A percentile compares a stretch with the other conserved stretches of the same genome.
Conservation (phyloP, 2,113 vertebrate species). For the Callipepla squamata region DNA sequence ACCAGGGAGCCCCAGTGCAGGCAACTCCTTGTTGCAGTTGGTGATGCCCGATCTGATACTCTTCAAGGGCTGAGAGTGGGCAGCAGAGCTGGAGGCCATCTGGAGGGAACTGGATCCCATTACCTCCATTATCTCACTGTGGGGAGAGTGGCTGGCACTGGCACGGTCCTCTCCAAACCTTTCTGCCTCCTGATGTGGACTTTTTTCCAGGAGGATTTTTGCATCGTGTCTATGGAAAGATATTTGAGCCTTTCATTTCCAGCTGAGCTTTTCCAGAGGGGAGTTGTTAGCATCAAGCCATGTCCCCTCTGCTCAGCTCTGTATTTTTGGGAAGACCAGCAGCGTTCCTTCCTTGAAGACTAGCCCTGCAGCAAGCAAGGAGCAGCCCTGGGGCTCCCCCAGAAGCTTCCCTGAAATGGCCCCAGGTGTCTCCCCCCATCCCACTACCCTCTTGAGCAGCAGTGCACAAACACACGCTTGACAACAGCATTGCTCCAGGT, state of each 20-base stretch:
- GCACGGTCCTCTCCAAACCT: not conserved
- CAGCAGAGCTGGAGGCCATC: rapidly evolving
- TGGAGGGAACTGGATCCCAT: not conserved
- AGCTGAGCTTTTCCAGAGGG: not conserved
- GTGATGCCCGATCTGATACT: not conserved
- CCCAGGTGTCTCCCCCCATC: not conserved
- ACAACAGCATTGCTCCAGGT: not conserved
- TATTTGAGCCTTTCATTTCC: not conserved
- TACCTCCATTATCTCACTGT: not conserved
- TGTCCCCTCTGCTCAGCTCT: not conserved
- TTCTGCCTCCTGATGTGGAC: rapidly evolving
- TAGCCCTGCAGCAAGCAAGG: not conserved
- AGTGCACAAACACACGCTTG: not conserved
- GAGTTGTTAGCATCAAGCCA: not conserved
- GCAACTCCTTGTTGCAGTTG: not conserved
- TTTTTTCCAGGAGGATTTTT: not conserved
- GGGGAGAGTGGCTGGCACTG: not conserved
- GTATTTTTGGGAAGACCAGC: not conserved
- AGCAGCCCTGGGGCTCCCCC: not conserved
- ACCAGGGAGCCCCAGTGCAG: not conserved
- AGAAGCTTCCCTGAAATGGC: not conserved
- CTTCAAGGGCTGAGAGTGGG: not conserved
- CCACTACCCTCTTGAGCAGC: not conserved
- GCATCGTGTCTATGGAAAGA: rapidly evolving
- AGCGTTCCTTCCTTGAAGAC: not conserved